Evolutionary conservation across 2,113 vertebrate species (phyloP).

Genomic region (Ophiodon elongatus): DNA sequence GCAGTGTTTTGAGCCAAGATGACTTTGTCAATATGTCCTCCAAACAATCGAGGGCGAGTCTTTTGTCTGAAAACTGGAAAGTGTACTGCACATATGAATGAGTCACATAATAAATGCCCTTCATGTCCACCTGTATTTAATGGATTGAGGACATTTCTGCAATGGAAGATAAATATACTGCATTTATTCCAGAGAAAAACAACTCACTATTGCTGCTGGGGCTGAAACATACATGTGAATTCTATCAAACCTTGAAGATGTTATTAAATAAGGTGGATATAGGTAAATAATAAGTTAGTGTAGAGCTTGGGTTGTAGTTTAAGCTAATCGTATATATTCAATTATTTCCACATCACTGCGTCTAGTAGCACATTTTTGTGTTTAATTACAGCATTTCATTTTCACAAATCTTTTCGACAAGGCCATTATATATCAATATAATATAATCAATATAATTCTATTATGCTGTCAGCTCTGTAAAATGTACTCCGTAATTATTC

Average conservation of each 20-base stretch:
- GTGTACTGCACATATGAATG: conserved; percentile 24
- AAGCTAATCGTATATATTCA: neutral
- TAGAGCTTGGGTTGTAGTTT: neutral
- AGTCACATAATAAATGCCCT: conserved; percentile 15
- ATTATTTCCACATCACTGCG: neutral
- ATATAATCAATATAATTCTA: neutral
- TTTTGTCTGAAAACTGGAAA: conserved; percentile 19
- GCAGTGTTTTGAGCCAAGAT: neutral
- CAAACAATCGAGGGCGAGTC: neutral
- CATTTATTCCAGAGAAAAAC: conserved; percentile 16
- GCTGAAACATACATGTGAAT: neutral
- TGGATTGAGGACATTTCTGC: conserved; percentile 24
- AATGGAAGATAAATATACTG: conserved; percentile 10
- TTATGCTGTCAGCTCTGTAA: conserved; percentile 24
- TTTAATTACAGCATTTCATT: conserved; percentile 25
- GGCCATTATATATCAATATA: neutral
- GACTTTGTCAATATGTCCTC: conserved; percentile 28
- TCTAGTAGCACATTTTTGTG: neutral
- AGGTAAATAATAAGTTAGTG: neutral
- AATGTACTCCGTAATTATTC: conserved; percentile 19
- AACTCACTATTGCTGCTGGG: neutral
- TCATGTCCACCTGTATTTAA: conserved; percentile 17
- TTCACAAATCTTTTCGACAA: neutral
- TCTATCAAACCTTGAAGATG: neutral
- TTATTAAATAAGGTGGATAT: neutral